These are phyloP conservation scores for Colletes collaris DNA, from an alignment of 2,888 invertebrate genomes.

Conservation along the genomic window DNA sequence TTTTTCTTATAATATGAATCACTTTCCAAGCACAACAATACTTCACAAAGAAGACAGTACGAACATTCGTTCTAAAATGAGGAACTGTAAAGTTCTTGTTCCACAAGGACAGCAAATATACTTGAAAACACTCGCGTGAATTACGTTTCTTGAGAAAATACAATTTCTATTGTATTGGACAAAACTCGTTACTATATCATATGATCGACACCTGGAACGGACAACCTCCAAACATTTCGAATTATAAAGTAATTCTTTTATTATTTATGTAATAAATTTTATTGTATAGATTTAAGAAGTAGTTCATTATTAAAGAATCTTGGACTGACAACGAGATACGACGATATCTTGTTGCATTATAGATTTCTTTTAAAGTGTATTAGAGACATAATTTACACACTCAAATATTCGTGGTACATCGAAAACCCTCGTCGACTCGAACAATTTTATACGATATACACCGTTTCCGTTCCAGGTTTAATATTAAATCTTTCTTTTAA, in stretches of 20 bases:
- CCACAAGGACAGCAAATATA: slow-evolving; percentile 60
- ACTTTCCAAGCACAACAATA: slow-evolving; percentile 64
- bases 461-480: slow-evolving; percentile 60
- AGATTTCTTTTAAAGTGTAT: slow-evolving; percentile 16
- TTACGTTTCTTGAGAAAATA: slow-evolving; percentile 62
- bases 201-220: slow-evolving; percentile 60
- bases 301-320: slow-evolving; percentile 16
- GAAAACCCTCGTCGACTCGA: slow-evolving; percentile 21
- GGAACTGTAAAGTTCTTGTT: slow-evolving; percentile 65
- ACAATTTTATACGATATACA: slow-evolving; percentile 28
- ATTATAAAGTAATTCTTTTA: background rate
- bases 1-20: slow-evolving; percentile 40
- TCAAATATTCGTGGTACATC: slow-evolving; percentile 33
- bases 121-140: slow-evolving; percentile 57
- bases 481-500: slow-evolving; percentile 43
- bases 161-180: slow-evolving; percentile 61
- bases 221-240: slow-evolving; percentile 13
- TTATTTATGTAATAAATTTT: slow-evolving; percentile 15
- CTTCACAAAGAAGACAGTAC: slow-evolving; percentile 64
- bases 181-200: slow-evolving; percentile 49
- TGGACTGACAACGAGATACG: slow-evolving; percentile 10
- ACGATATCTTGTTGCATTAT: slow-evolving; percentile 29
- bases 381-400: slow-evolving; percentile 2
- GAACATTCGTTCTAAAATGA: slow-evolving; percentile 63
- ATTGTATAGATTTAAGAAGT: slow-evolving; percentile 15